phyloP scores from a whole-genome alignment of 2,113 vertebrate genomes.

The Bos indicus region DNA sequence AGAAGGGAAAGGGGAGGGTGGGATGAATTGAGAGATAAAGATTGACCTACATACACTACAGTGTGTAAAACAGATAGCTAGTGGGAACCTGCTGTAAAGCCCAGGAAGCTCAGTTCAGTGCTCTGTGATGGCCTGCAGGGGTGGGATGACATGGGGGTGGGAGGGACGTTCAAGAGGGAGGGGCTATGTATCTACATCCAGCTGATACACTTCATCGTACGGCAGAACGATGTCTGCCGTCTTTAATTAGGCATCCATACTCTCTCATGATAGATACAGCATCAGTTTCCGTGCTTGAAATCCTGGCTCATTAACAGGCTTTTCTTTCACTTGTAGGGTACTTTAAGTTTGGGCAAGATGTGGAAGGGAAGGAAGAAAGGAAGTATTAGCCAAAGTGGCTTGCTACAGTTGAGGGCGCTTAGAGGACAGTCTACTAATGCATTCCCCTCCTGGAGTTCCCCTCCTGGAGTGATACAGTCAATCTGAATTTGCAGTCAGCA shows the following conservation, averaged over 20 bases:
- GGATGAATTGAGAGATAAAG: neutral
- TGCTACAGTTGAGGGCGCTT: neutral
- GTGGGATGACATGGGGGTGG: neutral
- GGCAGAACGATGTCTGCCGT: neutral
- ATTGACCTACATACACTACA: neutral
- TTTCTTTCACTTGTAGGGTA: neutral
- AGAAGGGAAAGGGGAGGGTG: neutral
- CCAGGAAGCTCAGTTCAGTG: neutral
- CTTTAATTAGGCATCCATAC: neutral
- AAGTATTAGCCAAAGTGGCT: neutral
- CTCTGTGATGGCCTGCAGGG: neutral
- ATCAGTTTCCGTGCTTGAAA: neutral
- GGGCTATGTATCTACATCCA: neutral
- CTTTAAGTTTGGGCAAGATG: neutral
- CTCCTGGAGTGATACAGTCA: neutral
- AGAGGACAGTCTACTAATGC: neutral
- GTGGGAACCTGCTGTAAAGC: neutral
- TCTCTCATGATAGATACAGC: neutral
- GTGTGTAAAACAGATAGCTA: neutral
- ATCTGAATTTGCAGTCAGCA: neutral
- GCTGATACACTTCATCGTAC: neutral
- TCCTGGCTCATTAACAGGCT: neutral
- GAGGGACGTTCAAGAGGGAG: neutral
- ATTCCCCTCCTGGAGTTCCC: neutral
- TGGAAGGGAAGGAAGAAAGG: neutral